phyloP scores from a whole-genome alignment of 2,797 vertebrate species.

The Phyllotis vaccarum region DNA sequence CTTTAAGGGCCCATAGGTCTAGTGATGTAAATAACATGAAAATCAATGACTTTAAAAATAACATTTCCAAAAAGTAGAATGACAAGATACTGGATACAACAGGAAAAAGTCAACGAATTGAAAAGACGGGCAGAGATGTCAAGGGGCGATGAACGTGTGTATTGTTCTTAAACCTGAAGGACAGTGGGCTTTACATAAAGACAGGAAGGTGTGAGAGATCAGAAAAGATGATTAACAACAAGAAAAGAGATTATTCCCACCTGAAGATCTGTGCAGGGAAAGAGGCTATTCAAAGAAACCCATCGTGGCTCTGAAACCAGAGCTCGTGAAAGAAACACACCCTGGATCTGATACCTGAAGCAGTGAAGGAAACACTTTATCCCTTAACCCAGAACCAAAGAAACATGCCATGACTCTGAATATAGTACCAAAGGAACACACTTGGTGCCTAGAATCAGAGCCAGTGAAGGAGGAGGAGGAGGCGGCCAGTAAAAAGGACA shows the following conservation, averaged over 20 bases:
- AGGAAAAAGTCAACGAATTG: background rate
- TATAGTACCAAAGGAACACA: too few relatives aligned
- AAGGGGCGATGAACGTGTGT: background rate
- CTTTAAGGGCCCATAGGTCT: background rate
- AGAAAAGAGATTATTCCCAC: background rate
- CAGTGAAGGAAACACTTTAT: too few relatives aligned
- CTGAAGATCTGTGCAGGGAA: background rate
- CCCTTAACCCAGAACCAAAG: too few relatives aligned
- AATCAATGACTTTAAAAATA: conserved; percentile 37
- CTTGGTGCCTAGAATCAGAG: too few relatives aligned
- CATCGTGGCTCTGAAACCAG: too few relatives aligned
- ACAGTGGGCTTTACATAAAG: background rate
- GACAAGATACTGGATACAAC: background rate
- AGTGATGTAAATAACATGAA: background rate
- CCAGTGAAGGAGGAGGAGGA: too few relatives aligned
- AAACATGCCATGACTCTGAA: too few relatives aligned
- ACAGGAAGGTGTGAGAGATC: background rate
- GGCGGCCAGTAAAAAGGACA: too few relatives aligned
- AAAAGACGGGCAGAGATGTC: background rate
- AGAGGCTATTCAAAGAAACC: too few relatives aligned
- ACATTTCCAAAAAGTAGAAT: background rate
- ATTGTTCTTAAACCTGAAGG: background rate
- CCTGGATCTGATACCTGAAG: too few relatives aligned
- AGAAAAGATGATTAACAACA: background rate
- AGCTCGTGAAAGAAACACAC: too few relatives aligned